These are phyloP conservation scores for Eupeodes latifasciatus DNA, from an alignment of 2,888 invertebrate genomes.

Conservation along the genomic window DNA sequence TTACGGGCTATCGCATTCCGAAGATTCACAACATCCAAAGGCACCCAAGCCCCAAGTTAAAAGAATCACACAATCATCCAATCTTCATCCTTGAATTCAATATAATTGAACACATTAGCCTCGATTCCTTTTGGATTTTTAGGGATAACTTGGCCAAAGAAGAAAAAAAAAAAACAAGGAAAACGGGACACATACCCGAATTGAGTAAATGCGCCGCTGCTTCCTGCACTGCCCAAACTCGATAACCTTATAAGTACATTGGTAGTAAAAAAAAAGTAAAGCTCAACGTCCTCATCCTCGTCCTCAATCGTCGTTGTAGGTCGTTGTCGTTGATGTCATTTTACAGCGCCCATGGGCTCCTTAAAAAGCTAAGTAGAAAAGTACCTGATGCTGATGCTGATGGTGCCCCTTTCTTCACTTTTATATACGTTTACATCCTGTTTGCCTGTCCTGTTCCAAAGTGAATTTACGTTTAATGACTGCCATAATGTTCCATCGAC, in stretches of 20 bases:
- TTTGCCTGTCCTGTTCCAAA: constrained; percentile 44
- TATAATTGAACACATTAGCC: constrained; percentile 69
- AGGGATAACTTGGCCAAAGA: not conserved
- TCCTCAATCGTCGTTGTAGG: too few relatives aligned
- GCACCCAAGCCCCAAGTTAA: constrained; percentile 14
- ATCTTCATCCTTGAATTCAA: constrained; percentile 60
- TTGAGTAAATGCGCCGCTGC: constrained; percentile 43
- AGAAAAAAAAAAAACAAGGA: constrained; percentile 1
- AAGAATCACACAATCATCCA: constrained; percentile 36
- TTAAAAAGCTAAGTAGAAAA: constrained; percentile 32
- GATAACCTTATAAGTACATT: constrained; percentile 28
- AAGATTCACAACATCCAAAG: constrained; percentile 39
- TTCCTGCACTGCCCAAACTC: constrained; percentile 57
- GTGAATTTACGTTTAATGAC: constrained; percentile 74
- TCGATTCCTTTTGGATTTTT: constrained; percentile 43
- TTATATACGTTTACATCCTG: not conserved
- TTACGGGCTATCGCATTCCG: constrained; percentile 63
- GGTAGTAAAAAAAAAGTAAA: constrained; percentile 29
- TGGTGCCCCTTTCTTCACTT: constrained; percentile 4
- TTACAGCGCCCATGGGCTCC: constrained; percentile 54
- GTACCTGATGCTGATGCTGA: constrained; percentile 64
- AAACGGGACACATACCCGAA: constrained; percentile 14
- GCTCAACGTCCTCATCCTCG: not conserved
- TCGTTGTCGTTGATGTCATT: constrained; percentile 17
- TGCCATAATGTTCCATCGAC: constrained; percentile 73